Base-by-base conservation (phyloP, 2,113 vertebrate species). In the Puntigrus tetrazona region DNA sequence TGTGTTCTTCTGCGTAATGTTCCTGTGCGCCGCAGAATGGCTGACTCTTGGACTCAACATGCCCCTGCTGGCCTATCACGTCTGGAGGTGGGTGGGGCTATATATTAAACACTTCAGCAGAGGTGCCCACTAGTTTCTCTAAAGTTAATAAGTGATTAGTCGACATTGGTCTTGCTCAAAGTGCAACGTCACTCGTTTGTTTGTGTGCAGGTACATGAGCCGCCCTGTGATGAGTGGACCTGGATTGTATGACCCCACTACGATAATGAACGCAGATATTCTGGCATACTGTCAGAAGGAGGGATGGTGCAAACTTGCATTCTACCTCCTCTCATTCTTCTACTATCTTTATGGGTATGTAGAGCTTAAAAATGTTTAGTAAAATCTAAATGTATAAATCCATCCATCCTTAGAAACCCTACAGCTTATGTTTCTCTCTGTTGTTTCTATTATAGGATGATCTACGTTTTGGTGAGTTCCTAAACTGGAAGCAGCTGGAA, bases 1-100 rank as follows among this genome's bases (percentile, higher is more conserved):
- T 78, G 97, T 97, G 85, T 99, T 99, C 96, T 99, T 99, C 97
- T 99, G 98, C 84, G 97, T 99, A 93, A 99, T 99, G 98, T 99
- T 99, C 94, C 96, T 99, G 86, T 99, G 98, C 89, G 98, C 98
- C 27, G 95, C 97, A 74, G 98, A 99, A 91, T 99, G 97, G 98
- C 97, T 99, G 79, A 99, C 98, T 0, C 95, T 99, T 90, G 95
- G 93, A 82, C 97, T 99, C 94, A 99, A 99, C 93, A 93, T 99
- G 89, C 98, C 98, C 1, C 95, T 99, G 90, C 90, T 99, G 95
- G 97, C 97, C 65, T 99, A 99, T 91, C 98, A 99, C 52, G 96
- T 99, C 88, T 99, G 98, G 98, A 98, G 98, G 98, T 99, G 93
- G 88, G 90, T 61, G 4, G 11, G 31, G 45, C 22, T 38, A 27